Evolutionary conservation across 1,140 invertebrate genomes (phyloP).

Genomic region (Penaeus indicus): DNA sequence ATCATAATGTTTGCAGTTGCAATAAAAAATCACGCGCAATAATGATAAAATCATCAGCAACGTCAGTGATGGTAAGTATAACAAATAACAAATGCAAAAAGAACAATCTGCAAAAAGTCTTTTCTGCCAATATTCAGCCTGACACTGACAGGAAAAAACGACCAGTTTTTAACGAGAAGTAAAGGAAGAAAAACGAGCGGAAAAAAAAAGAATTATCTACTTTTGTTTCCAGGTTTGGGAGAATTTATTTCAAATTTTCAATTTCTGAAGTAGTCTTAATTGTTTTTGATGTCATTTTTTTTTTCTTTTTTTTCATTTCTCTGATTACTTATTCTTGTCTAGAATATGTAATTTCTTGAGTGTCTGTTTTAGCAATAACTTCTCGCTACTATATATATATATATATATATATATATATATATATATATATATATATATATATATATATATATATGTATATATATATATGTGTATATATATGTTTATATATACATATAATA

Average conservation of each 20-base stretch:
- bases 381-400: too few species aligned
- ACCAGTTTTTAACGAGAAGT: too few species aligned
- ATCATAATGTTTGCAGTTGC: neutral
- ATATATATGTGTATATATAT: conserved; percentile 12
- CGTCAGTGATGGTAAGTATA: neutral
- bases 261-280: too few species aligned
- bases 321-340: neutral
- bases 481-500: neutral
- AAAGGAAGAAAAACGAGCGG: neutral
- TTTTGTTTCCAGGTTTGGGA: too few species aligned
- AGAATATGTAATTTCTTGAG: neutral
- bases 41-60: neutral
- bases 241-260: too few species aligned
- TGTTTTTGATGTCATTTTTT: neutral
- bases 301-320: neutral
- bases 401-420: too few species aligned
- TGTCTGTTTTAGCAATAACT: neutral
- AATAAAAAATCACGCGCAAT: neutral
- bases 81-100: too few species aligned
- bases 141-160: too few species aligned
- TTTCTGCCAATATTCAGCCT: too few species aligned
- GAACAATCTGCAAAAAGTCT: too few species aligned
- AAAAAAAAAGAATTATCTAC: neutral
- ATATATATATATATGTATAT: neutral
- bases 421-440: too few species aligned